A percentile compares a stretch with the other conserved stretches of the same genome.
These are phyloP conservation scores for Psittacula cyanocephala DNA, from an alignment of 2,113 vertebrate species.

Conservation along the genomic window DNA sequence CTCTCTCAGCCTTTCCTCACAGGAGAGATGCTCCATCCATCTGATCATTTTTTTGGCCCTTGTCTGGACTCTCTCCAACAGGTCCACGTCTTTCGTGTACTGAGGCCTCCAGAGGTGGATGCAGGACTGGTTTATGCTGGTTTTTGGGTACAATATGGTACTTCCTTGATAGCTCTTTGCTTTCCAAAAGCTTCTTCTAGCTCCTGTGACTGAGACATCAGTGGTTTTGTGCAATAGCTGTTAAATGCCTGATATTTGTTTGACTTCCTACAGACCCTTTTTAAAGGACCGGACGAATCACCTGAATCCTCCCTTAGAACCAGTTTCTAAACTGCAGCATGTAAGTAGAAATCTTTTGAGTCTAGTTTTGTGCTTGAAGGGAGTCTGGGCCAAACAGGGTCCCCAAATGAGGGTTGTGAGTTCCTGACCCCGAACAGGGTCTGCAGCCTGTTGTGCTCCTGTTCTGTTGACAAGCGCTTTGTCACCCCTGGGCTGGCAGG, in stretches of 20 bases:
- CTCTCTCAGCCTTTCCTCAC: neutral
- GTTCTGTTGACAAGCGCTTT: neutral
- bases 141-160: neutral
- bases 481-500: accelerated
- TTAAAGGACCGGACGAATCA: constrained; percentile 57
- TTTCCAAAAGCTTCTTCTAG: neutral
- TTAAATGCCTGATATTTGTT: neutral
- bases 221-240: neutral
- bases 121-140: neutral
- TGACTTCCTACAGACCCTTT: constrained; percentile 44
- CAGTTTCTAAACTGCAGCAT: neutral
- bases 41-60: neutral
- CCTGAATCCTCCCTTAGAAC: neutral
- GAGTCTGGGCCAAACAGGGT: neutral
- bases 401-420: neutral
- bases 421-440: neutral
- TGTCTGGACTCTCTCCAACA: neutral
- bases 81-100: neutral
- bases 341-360: constrained; percentile 60
- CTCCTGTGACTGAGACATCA: neutral
- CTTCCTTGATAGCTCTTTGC: neutral
- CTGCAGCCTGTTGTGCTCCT: neutral
- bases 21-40: neutral
- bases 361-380: neutral
- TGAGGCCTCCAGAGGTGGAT: neutral